Evolutionary conservation across 2,113 vertebrate genomes (phyloP), one percentile per base, ranked within the genome.

Genomic region (Centropristis striata): DNA sequence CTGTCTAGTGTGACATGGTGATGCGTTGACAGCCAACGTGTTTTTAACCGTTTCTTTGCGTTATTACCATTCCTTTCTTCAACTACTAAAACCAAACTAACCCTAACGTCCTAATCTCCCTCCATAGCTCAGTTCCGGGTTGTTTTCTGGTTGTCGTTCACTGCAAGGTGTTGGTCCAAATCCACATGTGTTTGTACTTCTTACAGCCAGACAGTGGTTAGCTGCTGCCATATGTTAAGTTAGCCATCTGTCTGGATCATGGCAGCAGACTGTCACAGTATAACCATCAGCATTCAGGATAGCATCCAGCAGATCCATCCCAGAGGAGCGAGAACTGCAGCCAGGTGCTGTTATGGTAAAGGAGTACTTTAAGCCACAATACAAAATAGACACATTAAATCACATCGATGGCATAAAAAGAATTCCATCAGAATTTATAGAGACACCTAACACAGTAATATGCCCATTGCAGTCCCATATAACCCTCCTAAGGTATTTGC

Each of bases 241-340:
- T 15, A 58, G 15, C 37, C 64, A 49, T 47, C 75, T 82, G 75
- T 41, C 55, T 15, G 47, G 64, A 54, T 51, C 25, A 28, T 72
- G 16, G 15, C 53, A 71, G 51, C 53, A 69, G 57, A 14, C 41
- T 64, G 65, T 64, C 14, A 41, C 0, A 61, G 28, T 14, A 25
- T 39, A 10, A 39, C 1, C 57, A 41, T 36, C 65, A 39, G 11
- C 46, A 53, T 32, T 10, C 46, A 71, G 37, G 5, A 32, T 5
- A 44, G 6, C 21, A 25, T 32, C 23, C 67, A 27, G 9, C 3
- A 57, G 11, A 55, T 44, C 11, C 14, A 68, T 20, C 14, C 6
- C 67, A 28, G 37, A 53, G 50, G 42, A 14, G 49, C n/a, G 44
- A 51, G 46, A 53, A n/a, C 32, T 42, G 25, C 49, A 41, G 20